Percentiles rank a stretch among this genome's conserved stretches.
Conservation (phyloP, 1,140 invertebrate species). For the Calycopis cecrops region DNA sequence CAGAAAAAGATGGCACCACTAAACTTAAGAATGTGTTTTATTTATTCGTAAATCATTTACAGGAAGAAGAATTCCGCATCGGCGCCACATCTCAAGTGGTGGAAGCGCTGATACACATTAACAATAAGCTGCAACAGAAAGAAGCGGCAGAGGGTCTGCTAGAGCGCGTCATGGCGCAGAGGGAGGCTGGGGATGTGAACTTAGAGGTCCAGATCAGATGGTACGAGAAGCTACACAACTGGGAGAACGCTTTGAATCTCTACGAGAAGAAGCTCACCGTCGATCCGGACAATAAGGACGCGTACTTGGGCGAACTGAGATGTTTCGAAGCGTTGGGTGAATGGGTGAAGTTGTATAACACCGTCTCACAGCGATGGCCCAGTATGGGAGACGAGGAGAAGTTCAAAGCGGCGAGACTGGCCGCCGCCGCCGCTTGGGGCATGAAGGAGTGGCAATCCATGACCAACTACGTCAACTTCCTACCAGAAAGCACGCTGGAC, state of each 20-base stretch:
- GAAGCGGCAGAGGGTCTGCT: slow-evolving; percentile 96
- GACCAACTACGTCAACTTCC: slow-evolving; percentile 89
- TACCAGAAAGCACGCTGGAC: slow-evolving; percentile 93
- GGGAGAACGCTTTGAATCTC: slow-evolving; percentile 95
- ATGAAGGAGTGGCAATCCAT: slow-evolving; percentile 94
- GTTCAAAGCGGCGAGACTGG: slow-evolving; percentile 92
- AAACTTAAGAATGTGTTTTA: slow-evolving; percentile 12
- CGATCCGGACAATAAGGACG: slow-evolving; percentile 83
- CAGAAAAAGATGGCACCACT: neutral
- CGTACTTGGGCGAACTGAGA: slow-evolving; percentile 94
- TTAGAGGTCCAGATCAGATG: slow-evolving; percentile 94
- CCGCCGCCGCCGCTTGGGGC: slow-evolving; percentile 96
- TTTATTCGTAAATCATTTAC: slow-evolving; percentile 12
- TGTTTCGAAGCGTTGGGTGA: slow-evolving; percentile 98
- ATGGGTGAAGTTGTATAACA: slow-evolving; percentile 90
- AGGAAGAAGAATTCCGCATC: slow-evolving; percentile 93
- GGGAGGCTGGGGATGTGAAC: slow-evolving; percentile 76
- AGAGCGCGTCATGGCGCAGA: slow-evolving; percentile 91
- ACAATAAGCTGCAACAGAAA: slow-evolving; percentile 98
- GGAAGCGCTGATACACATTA: slow-evolving; percentile 96
- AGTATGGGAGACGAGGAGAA: slow-evolving; percentile 81
- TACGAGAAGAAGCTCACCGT: slow-evolving; percentile 84
- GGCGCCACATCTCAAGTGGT: slow-evolving; percentile 86
- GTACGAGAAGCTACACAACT: slow-evolving; percentile 99
- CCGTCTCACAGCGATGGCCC: slow-evolving; percentile 86